Base-by-base conservation (phyloP, 2,888 invertebrate genomes). In the Scaptomyza parva region DNA sequence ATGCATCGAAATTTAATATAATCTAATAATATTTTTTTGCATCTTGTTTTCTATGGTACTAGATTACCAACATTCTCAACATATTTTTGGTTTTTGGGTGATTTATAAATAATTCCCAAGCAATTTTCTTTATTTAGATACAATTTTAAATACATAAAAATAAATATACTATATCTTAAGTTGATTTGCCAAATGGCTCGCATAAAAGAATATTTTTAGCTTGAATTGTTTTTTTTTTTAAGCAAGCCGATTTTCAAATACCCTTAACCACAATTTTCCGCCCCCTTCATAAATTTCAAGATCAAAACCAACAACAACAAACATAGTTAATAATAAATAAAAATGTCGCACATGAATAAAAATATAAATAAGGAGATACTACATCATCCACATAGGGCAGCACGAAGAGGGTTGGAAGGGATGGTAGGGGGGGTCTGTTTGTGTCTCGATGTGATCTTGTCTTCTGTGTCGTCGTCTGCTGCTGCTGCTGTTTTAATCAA, bases 401-500 rank as follows among this genome's bases (percentile, higher is more conserved):
- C 14, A 17, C 9, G 22, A 6, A 9, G 12, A 30, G 17, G 28
- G 7, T 11, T 11, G 39, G 33, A 8, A 37, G 11, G 20, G 20
- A 14, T 9, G 11, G 30, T 3, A 28, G 39, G 12, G 18, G 1
- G 14, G 11, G 2, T 17, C 7, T 18, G 5, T 8, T 18, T n/a
- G 12, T 39, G 53, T 45, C 28, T 53, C 26, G 50, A 39, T 18
- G 68, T 18, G 33, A 35, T 35, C 14, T 37, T 37, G 35, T 37
- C n/a, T n/a, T 37, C 35, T 43, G 47, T 35, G 65, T 28, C 51
- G 73, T 26, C 2, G 22, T 22, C 22, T 22, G 22, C 22, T n/a
- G n/a, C 3, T 8, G 52, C 54, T 74, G 60, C 59, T 72, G 61
- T 75, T 69, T 76, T 82, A 70, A 79, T 75, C 80, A 73, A 78